phyloP scores from a whole-genome alignment of 2,888 invertebrate species.

The Cerastoderma edule region DNA sequence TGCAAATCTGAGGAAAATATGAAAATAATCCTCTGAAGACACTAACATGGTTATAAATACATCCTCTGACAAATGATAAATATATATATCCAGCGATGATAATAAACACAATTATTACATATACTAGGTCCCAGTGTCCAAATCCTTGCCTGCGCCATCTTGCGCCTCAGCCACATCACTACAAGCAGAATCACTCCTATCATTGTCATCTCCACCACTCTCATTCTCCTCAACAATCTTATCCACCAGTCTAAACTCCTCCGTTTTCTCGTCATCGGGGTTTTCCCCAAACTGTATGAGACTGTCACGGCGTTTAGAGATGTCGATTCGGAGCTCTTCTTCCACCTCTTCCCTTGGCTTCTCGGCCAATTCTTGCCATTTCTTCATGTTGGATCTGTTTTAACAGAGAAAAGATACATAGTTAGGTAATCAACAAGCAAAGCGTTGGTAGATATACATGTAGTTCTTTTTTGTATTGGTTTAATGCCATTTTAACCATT shows the following conservation, averaged over 20 bases:
- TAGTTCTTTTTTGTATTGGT: not conserved
- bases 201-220: conserved; percentile 29
- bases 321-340: conserved; percentile 49
- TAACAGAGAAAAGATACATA: too few relatives aligned
- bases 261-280: conserved; percentile 41
- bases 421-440: not conserved
- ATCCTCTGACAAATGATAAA: too few relatives aligned
- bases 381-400: conserved; percentile 86
- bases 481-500: not conserved
- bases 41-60: too few relatives aligned
- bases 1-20: too few relatives aligned
- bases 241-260: conserved; percentile 37
- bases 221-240: conserved; percentile 46
- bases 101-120: too few relatives aligned
- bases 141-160: not conserved
- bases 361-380: conserved; percentile 86
- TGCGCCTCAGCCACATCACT: too few relatives aligned
- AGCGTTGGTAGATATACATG: not conserved
- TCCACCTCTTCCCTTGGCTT: conserved; percentile 75
- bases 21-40: too few relatives aligned
- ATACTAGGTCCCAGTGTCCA: too few relatives aligned
- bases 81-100: too few relatives aligned
- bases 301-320: conserved; percentile 48
- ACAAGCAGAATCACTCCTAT: too few relatives aligned
- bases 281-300: conserved; percentile 57